A percentile compares a stretch with the other conserved stretches of the same genome.
Evolutionary conservation across 2,888 invertebrate genomes (phyloP).

Genomic region (Oscheius sp.): DNA sequence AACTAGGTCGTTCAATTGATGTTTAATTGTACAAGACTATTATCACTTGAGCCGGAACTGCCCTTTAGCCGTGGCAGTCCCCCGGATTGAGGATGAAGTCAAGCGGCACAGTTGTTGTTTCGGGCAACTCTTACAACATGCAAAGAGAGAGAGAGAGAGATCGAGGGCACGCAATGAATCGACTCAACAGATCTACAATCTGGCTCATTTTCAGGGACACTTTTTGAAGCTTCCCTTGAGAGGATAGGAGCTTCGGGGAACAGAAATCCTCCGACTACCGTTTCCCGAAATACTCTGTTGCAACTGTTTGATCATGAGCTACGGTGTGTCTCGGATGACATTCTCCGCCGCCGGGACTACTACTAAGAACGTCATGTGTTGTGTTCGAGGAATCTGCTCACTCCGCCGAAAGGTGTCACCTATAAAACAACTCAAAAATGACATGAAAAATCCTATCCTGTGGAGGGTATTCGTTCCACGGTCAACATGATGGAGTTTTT

Average conservation of each 20-base stretch:
- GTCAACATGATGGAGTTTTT: no score
- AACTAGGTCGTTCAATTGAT: no score
- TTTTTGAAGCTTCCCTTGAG: not conserved
- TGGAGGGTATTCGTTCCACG: no score
- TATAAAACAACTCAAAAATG: not conserved
- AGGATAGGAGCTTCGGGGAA: no score
- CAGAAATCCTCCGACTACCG: not conserved
- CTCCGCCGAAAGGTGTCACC: slow-evolving; percentile 1
- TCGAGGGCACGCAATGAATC: not conserved
- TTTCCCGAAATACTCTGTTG: not conserved
- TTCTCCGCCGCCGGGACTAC: not conserved
- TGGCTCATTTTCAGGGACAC: not conserved
- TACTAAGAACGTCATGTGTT: slow-evolving; percentile 2
- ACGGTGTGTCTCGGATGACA: slow-evolving; percentile 18
- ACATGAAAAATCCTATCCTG: not conserved
- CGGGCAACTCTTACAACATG: slow-evolving; percentile 28
- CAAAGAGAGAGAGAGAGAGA: slow-evolving; percentile 5
- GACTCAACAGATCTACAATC: not conserved
- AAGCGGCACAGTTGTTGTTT: slow-evolving; percentile 30
- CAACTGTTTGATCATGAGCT: not conserved
- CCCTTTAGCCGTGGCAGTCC: not conserved
- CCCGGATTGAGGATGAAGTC: not conserved
- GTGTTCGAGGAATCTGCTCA: slow-evolving; percentile 7
- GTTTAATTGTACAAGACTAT: no score
- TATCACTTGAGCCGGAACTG: not conserved